Evolutionary conservation across 2,888 invertebrate species (phyloP).

Genomic region (Lochmaea capreae): DNA sequence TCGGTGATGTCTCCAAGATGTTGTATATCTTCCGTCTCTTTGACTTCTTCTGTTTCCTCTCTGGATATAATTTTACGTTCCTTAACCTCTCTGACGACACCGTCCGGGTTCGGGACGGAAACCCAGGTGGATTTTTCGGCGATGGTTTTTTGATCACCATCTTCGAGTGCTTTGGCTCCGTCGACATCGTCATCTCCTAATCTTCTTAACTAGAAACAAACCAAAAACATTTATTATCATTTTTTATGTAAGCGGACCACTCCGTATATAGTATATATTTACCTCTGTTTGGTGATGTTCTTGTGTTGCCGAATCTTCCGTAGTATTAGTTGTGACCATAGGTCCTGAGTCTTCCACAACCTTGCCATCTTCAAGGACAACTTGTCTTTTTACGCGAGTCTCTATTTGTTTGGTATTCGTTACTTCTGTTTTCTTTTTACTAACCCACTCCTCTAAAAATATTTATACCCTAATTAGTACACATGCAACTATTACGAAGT

Average conservation of each 20-base stretch:
- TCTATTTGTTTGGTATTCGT: constrained; percentile 92
- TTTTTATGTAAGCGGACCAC: not conserved
- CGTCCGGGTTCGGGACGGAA: constrained; percentile 76
- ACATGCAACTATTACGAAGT: too few relatives aligned
- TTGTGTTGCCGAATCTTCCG: constrained; percentile 90
- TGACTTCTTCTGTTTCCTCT: constrained; percentile 83
- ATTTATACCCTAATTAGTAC: constrained; percentile 26
- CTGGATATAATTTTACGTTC: constrained; percentile 83
- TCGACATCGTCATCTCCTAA: constrained; percentile 61
- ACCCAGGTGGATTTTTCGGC: constrained; percentile 65
- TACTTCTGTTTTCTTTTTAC: constrained; percentile 89
- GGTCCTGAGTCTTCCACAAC: constrained; percentile 91
- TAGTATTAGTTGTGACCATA: constrained; percentile 90
- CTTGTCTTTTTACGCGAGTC: constrained; percentile 88
- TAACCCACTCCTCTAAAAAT: constrained; percentile 90
- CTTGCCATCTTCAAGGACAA: constrained; percentile 90
- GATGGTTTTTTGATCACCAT: constrained; percentile 44
- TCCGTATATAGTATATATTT: constrained; percentile 19
- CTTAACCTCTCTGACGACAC: constrained; percentile 83
- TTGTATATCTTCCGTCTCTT: constrained; percentile 87
- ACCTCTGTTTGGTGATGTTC: constrained; percentile 90
- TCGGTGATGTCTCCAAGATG: constrained; percentile 88
- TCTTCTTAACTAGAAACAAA: constrained; percentile 59
- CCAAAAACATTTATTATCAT: not conserved
- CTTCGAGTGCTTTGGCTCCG: constrained; percentile 53